Evolutionary conservation across 2,888 invertebrate species (phyloP), one percentile per base, ranked within the genome.

Genomic region (Cepaea hortensis): DNA sequence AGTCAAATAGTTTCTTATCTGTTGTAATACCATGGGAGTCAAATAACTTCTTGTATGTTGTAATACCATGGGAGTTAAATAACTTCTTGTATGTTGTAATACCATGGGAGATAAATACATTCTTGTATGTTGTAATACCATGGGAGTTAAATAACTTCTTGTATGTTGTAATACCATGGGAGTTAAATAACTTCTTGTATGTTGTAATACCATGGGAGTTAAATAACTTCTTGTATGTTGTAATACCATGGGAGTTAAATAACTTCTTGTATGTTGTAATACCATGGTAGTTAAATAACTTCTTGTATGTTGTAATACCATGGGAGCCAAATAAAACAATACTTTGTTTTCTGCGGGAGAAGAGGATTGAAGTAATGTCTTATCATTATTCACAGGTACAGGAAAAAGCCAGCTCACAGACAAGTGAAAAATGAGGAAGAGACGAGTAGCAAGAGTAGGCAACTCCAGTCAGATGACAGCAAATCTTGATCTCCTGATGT

Each of bases 351-450:
- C 5, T 77, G 5, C 55, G n/a, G 15, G 11, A 7, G 1, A 48
- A 61, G 9, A 55, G n/a, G n/a, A 80, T 13, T 18, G 18, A 70
- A 73, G 9, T 83, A 2, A 4, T 0, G n/a, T 7, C 35, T 83
- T 61, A 48, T 61, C 73, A 35, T 55, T 61, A 61, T 70, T 13
- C 15, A 82, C 83, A 83, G 83, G 55, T 83, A 83, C 73, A 72
- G 83, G 83, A 83, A 83, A 73, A 72, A 73, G 13, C 83, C 83
- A 61, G n/a, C 73, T 35, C 83, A 83, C 73, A 83, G 23, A 61
- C 50, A 61, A 46, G 48, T 46, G 13, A 73, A 83, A 55, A 55
- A 9, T 55, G 61, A 50, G 50, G 61, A 20, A 3, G 48, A 72
- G 50, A 50, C 35, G 15, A 68, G 70, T n/a, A 77, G 15, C 55